Evolutionary conservation across 2,113 vertebrate species (phyloP).

Genomic region (Lepidiolamprologus cunningtoni): DNA sequence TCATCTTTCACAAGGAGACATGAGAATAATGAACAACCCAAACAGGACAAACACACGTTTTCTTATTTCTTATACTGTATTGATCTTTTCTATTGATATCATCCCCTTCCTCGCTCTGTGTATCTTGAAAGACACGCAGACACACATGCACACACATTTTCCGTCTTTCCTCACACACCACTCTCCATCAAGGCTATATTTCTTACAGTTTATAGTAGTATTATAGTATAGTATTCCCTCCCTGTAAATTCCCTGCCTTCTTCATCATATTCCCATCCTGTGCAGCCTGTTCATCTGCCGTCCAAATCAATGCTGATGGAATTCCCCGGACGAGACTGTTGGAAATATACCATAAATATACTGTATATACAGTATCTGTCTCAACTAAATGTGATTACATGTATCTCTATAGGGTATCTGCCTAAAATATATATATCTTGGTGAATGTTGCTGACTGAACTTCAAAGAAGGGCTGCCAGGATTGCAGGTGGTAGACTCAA

Average conservation of each 20-base stretch:
- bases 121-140: neutral
- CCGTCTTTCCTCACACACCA: neutral
- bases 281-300: slow-evolving; percentile 11
- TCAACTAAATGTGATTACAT: neutral
- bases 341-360: neutral
- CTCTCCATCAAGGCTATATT: neutral
- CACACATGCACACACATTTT: neutral
- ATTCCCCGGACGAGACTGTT: slow-evolving; percentile 31
- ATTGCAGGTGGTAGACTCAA: neutral
- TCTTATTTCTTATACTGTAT: slow-evolving; percentile 32
- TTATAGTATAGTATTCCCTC: slow-evolving; percentile 18
- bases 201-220: slow-evolving; percentile 15
- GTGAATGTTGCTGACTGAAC: neutral
- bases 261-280: neutral
- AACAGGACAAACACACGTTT: slow-evolving; percentile 51
- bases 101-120: neutral
- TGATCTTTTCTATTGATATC: slow-evolving; percentile 42
- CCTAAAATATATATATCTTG: neutral
- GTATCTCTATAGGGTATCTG: neutral
- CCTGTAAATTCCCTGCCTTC: slow-evolving; percentile 16
- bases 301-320: slow-evolving; percentile 54
- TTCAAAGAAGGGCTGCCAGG: neutral
- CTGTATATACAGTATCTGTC: neutral
- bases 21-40: slow-evolving; percentile 37
- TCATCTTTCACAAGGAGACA: slow-evolving; percentile 54